Evolutionary conservation across 2,888 invertebrate genomes (phyloP).

Genomic region (Phyllotreta cruciferae): DNA sequence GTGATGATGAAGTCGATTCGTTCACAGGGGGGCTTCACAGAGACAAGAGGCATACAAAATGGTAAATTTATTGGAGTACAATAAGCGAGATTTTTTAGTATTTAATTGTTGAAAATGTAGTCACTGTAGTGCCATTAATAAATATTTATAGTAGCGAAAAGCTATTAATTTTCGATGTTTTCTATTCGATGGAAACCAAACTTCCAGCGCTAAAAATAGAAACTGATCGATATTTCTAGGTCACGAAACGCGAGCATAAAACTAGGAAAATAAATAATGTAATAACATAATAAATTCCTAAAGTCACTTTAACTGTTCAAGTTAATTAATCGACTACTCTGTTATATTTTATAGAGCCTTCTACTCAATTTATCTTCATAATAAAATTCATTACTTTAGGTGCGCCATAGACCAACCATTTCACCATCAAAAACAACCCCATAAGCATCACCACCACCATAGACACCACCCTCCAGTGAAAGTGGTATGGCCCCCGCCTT

Average conservation of each 20-base stretch:
- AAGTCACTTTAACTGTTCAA: no score
- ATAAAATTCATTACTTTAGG: conserved; percentile 29
- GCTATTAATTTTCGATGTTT: conserved; percentile 6
- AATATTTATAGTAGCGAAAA: background rate
- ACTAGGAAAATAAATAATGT: no score
- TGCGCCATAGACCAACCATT: conserved; percentile 35
- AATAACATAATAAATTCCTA: no score
- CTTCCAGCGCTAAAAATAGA: conserved; percentile 10
- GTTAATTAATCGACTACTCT: background rate
- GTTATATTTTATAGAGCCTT: background rate
- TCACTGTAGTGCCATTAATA: no score
- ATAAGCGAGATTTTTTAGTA: no score
- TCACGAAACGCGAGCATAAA: no score
- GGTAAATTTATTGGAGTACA: conserved; percentile 39
- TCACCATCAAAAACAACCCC: background rate
- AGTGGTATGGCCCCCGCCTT: conserved; percentile 50
- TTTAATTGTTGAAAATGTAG: no score
- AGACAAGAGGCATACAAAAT: conserved; percentile 42
- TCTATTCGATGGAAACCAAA: conserved; percentile 4
- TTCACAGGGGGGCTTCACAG: conserved; percentile 25
- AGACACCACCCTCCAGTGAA: conserved; percentile 33
- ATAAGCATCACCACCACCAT: conserved; percentile 11
- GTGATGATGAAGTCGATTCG: conserved; percentile 34
- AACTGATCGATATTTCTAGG: conserved; percentile 4
- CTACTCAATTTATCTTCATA: background rate